Evolutionary conservation across 2,797 vertebrate species (phyloP).

Genomic region (Balearica regulorum): DNA sequence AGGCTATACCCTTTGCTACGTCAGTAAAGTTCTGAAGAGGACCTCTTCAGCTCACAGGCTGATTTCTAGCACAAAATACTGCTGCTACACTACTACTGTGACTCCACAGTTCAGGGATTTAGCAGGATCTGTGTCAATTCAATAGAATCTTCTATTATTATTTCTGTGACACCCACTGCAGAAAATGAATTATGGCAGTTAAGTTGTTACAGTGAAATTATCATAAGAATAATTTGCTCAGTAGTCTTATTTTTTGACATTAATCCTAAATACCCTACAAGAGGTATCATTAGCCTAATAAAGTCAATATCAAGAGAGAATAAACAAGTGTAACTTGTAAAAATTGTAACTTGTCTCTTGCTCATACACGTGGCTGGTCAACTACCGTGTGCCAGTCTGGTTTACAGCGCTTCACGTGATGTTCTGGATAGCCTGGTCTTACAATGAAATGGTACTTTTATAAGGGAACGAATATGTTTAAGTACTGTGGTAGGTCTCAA

Average conservation of each 20-base stretch:
- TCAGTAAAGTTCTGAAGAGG: not conserved
- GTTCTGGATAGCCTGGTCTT: not conserved
- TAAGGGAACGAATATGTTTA: not conserved
- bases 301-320: not conserved
- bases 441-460: not conserved
- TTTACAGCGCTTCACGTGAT: not conserved
- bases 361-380: not conserved
- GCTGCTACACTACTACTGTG: not conserved
- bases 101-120: not conserved
- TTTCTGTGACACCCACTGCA: not conserved
- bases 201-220: not conserved
- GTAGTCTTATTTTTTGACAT: not conserved
- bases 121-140: not conserved
- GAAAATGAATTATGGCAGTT: not conserved
- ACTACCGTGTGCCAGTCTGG: fast-evolving
- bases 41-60: not conserved
- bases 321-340: not conserved
- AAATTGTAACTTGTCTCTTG: not conserved
- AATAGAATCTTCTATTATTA: not conserved
- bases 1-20: not conserved
- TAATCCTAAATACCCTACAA: not conserved
- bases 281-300: not conserved
- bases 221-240: not conserved
- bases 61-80: not conserved
- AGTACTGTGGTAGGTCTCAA: not conserved